Percentiles rank a stretch among this genome's conserved stretches.
Conservation (phyloP, 2,888 invertebrate genomes). For the Aleiodes leptofemur region DNA sequence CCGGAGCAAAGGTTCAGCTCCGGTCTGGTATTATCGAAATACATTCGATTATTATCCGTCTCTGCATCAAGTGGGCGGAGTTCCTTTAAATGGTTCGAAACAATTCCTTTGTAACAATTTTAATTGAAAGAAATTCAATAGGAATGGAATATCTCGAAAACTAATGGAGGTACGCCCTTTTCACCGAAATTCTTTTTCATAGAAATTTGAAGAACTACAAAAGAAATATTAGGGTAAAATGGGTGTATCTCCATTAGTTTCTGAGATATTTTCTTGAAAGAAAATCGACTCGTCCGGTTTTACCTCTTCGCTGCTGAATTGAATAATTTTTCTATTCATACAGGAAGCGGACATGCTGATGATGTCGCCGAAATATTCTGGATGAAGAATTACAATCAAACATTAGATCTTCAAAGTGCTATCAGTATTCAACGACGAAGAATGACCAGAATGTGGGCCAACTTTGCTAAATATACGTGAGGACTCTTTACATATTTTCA, state of each 20-base stretch:
- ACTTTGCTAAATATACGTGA: conserved; percentile 53
- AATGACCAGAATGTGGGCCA: conserved; percentile 78
- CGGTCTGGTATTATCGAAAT: conserved; percentile 59
- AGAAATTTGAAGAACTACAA: too few species aligned
- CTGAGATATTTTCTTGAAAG: too few species aligned
- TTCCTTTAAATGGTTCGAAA: conserved; percentile 14
- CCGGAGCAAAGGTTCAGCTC: conserved; percentile 42
- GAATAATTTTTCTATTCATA: neutral
- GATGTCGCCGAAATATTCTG: conserved; percentile 79
- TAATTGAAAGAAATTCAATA: neutral
- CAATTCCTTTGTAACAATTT: neutral
- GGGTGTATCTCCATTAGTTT: too few species aligned
- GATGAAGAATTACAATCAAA: conserved; percentile 54
- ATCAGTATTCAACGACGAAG: conserved; percentile 71
- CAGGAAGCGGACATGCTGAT: conserved; percentile 79
- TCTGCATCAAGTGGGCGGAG: conserved; percentile 39
- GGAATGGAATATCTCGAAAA: too few species aligned
- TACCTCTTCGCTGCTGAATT: neutral
- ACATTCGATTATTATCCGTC: conserved; percentile 50
- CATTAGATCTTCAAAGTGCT: conserved; percentile 58
- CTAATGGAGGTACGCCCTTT: too few species aligned
- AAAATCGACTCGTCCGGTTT: too few species aligned
- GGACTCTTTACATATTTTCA: neutral
- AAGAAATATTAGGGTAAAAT: too few species aligned
- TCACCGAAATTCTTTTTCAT: too few species aligned